Conservation (phyloP, 2,113 vertebrate genomes). For the Alosa alosa region DNA sequence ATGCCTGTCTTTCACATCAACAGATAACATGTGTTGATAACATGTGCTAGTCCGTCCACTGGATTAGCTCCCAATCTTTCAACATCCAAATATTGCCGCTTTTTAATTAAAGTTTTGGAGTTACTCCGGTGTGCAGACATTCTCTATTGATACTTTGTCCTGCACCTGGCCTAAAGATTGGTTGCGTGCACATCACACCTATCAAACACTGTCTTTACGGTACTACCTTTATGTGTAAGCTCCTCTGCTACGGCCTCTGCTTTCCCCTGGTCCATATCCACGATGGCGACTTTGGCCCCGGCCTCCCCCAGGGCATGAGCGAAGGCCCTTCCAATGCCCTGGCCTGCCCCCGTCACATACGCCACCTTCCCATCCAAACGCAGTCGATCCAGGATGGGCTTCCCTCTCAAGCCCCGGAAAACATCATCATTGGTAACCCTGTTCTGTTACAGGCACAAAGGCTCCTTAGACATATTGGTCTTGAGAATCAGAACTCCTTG, state of each 20-base stretch:
- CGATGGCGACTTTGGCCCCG: slow-evolving; percentile 72
- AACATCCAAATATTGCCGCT: too few relatives aligned
- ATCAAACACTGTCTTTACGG: background rate
- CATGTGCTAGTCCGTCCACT: too few relatives aligned
- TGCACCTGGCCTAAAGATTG: too few relatives aligned
- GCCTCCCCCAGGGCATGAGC: slow-evolving; percentile 76
- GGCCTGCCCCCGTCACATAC: slow-evolving; percentile 73
- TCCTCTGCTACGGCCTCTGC: slow-evolving; percentile 69
- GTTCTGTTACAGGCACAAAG: slow-evolving; percentile 32
- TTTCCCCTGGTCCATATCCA: slow-evolving; percentile 72
- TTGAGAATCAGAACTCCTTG: too few relatives aligned
- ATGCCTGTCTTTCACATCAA: background rate
- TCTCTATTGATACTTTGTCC: too few relatives aligned
- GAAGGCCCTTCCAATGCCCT: slow-evolving; percentile 78
- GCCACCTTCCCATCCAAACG: slow-evolving; percentile 72
- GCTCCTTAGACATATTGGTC: background rate
- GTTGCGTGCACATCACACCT: too few relatives aligned
- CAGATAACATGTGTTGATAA: background rate
- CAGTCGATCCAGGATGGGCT: slow-evolving; percentile 70
- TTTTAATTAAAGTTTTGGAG: too few relatives aligned
- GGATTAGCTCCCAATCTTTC: too few relatives aligned
- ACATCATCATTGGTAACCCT: slow-evolving; percentile 63
- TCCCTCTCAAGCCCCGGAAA: slow-evolving; percentile 65
- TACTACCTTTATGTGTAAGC: slow-evolving; percentile 75
- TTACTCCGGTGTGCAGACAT: too few relatives aligned